Evolutionary conservation across 2,113 vertebrate genomes (phyloP).

Genomic region (Chlamydotis undulata): DNA sequence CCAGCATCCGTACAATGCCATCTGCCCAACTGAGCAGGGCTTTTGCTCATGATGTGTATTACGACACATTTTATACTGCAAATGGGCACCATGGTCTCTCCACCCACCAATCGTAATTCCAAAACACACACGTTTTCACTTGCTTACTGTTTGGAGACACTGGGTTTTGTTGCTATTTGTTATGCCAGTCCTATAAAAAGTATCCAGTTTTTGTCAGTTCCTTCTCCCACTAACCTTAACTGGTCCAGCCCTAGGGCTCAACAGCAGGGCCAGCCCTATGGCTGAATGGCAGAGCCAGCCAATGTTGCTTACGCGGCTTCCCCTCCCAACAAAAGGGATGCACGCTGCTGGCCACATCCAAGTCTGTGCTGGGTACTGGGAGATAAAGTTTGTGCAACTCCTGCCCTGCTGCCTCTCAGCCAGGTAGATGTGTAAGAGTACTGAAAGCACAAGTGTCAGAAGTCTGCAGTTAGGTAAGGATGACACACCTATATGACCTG

Average conservation of each 20-base stretch:
- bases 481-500: not conserved
- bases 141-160: not conserved
- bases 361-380: accelerated
- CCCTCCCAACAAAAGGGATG: accelerated
- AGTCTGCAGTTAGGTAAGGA: not conserved
- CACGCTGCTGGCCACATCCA: accelerated
- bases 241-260: accelerated
- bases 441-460: not conserved
- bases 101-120: not conserved
- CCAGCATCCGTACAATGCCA: not conserved
- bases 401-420: not conserved
- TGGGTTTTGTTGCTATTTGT: not conserved
- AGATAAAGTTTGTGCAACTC: accelerated
- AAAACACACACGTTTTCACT: accelerated
- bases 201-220: not conserved
- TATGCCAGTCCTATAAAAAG: not conserved
- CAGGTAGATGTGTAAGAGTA: not conserved
- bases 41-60: not conserved
- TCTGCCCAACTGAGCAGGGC: accelerated
- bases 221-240: not conserved
- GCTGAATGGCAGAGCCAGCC: not conserved
- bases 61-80: accelerated
- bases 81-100: accelerated
- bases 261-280: not conserved
- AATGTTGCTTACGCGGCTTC: accelerated